Evolutionary conservation across 2,888 invertebrate species (phyloP).

Genomic region (Drosophila flavopinicola): DNA sequence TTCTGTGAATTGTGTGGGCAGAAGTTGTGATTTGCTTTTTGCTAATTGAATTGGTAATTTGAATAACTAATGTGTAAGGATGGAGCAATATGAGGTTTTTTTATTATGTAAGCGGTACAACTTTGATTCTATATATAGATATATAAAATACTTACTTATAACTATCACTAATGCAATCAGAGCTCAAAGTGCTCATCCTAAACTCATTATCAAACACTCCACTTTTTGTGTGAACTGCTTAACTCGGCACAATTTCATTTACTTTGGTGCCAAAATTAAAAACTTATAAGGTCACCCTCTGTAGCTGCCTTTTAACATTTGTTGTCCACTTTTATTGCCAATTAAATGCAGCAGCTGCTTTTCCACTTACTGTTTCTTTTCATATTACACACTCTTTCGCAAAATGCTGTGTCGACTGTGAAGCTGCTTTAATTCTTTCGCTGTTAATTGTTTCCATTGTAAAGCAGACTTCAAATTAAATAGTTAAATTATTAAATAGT

Average conservation of each 20-base stretch:
- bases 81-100: too few relatives aligned
- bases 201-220: too few relatives aligned
- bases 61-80: too few relatives aligned
- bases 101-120: too few relatives aligned
- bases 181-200: too few relatives aligned
- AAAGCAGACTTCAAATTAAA: constrained; percentile 3
- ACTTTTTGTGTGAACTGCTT: neutral
- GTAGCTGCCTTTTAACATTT: constrained; percentile 41
- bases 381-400: constrained; percentile 39
- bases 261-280: neutral
- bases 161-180: too few relatives aligned
- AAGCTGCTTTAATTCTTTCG: constrained; percentile 2
- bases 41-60: too few relatives aligned
- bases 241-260: neutral
- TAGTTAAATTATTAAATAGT: constrained; percentile 16
- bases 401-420: neutral
- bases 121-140: too few relatives aligned
- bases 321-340: constrained; percentile 70
- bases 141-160: too few relatives aligned
- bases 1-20: too few relatives aligned
- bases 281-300: constrained; percentile 3
- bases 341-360: constrained; percentile 69
- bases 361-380: constrained; percentile 20
- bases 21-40: too few relatives aligned
- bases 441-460: constrained; percentile 14